Percentiles rank a stretch among this genome's conserved stretches.
Evolutionary conservation across 2,888 invertebrate genomes (phyloP).

Genomic region (Fragum fragum): DNA sequence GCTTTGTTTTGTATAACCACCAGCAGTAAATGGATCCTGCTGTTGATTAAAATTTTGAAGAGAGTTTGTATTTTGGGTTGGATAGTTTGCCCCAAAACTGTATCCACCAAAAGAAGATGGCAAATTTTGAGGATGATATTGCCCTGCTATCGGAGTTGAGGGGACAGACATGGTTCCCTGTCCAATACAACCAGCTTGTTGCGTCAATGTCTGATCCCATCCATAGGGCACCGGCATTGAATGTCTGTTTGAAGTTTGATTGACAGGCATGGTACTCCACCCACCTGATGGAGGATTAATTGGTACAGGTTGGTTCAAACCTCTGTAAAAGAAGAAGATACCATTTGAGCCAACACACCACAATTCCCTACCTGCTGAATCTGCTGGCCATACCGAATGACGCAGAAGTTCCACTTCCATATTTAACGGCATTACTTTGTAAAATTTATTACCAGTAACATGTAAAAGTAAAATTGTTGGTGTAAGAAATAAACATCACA

Average conservation of each 20-base stretch:
- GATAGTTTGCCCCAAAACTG: constrained; percentile 30
- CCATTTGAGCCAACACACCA: no score
- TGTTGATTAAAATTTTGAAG: not conserved
- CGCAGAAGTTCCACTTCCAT: no score
- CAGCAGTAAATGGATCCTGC: constrained; percentile 8
- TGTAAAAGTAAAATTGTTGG: no score
- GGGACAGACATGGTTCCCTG: constrained; percentile 47
- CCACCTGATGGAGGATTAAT: not conserved
- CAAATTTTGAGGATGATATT: not conserved
- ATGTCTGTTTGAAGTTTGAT: constrained; percentile 34
- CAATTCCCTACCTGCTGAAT: no score
- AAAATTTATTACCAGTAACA: no score
- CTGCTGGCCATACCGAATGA: no score
- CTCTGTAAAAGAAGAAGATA: not conserved
- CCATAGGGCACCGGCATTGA: constrained; percentile 68
- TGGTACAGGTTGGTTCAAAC: constrained; percentile 4
- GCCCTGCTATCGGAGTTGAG: constrained; percentile 44
- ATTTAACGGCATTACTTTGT: no score
- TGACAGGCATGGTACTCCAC: constrained; percentile 8
- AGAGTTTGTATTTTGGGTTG: constrained; percentile 33
- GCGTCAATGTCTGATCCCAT: constrained; percentile 66
- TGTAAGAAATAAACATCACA: no score
- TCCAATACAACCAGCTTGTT: constrained; percentile 32
- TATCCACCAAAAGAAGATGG: constrained; percentile 24
- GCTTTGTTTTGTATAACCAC: constrained; percentile 1